Conservation (phyloP, 2,797 vertebrate species). For the Anas bernieri region DNA sequence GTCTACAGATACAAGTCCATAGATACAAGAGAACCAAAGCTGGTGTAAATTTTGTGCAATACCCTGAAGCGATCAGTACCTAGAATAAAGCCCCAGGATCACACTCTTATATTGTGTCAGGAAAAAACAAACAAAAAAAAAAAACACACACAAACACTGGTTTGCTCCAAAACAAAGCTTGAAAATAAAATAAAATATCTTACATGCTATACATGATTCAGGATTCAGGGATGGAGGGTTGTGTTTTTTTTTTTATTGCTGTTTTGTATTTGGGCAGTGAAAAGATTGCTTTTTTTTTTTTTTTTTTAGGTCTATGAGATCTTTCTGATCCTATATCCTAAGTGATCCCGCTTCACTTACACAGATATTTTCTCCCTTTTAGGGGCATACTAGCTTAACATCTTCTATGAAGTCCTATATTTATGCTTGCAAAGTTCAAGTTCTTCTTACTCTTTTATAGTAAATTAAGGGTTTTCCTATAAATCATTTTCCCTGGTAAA, state of each 20-base stretch:
- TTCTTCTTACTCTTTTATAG: not conserved
- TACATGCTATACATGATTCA: not conserved
- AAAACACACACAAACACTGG: not conserved
- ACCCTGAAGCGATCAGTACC: not conserved
- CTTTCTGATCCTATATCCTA: not conserved
- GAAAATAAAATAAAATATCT: not conserved
- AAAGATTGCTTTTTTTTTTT: not conserved
- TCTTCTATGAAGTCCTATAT: not conserved
- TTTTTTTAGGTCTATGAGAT: not conserved
- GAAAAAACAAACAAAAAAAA: not conserved
- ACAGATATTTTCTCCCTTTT: not conserved
- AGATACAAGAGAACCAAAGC: not conserved
- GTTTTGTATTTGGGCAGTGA: not conserved
- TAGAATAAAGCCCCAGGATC: not conserved
- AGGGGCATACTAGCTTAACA: not conserved
- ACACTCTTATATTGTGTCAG: not conserved
- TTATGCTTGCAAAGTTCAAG: not conserved
- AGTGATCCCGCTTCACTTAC: not conserved
- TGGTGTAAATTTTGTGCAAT: not conserved
- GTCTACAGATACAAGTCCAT: not conserved
- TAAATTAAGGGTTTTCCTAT: not conserved
- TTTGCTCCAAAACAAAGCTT: not conserved
- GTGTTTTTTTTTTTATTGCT: not conserved
- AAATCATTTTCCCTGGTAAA: not conserved
- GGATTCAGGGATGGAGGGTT: not conserved